Evolutionary conservation across 2,113 vertebrate species (phyloP).

Genomic region (Podarcis cretensis): DNA sequence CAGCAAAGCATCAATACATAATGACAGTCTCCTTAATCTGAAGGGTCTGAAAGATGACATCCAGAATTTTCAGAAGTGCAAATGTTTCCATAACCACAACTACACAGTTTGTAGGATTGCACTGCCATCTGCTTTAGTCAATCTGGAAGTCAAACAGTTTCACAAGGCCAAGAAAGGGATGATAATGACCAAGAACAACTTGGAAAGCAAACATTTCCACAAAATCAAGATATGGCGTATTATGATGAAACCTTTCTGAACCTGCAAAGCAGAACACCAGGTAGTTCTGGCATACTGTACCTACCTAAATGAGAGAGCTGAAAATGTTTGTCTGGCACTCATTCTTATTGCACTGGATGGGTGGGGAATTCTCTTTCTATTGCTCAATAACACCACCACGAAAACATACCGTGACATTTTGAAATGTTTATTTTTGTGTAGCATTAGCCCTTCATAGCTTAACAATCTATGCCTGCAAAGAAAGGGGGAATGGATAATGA

Average conservation of each 20-base stretch:
- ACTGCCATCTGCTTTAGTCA: not conserved
- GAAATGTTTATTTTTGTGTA: not conserved
- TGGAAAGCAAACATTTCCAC: not conserved
- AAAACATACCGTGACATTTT: not conserved
- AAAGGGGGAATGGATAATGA: not conserved
- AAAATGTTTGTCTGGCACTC: not conserved
- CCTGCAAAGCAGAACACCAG: not conserved
- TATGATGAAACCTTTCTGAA: not conserved
- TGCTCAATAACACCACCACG: not conserved
- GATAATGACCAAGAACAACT: not conserved
- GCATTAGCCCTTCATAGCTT: not conserved
- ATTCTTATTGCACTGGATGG: not conserved
- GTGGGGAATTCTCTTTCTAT: not conserved
- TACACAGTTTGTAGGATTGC: not conserved
- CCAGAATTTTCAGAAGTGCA: not conserved
- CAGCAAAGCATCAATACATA: not conserved
- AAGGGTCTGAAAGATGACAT: not conserved
- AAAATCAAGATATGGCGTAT: not conserved
- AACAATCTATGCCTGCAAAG: constrained; percentile 1
- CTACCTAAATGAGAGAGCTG: not conserved
- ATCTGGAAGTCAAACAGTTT: not conserved
- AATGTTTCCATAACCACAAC: not conserved
- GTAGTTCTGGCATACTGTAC: not conserved
- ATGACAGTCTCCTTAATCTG: not conserved
- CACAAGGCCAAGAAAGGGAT: not conserved